A percentile compares a stretch with the other conserved stretches of the same genome.
Evolutionary conservation across 2,797 vertebrate species (phyloP).

Genomic region (Hephaestus fuliginosus): DNA sequence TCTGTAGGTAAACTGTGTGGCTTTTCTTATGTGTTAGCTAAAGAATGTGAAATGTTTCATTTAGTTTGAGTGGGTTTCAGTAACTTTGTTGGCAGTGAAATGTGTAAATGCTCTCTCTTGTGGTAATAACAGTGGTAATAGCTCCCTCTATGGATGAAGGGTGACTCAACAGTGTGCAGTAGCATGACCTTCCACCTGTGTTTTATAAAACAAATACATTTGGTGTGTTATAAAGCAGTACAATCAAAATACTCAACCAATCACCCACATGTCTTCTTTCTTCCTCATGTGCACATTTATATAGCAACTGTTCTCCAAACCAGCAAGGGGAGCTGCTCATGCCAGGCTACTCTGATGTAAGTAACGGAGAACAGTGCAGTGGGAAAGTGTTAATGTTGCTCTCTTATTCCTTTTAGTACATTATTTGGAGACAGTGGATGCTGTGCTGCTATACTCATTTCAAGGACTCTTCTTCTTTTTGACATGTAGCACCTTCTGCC

Average conservation of each 20-base stretch:
- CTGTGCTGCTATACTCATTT: conserved; percentile 81
- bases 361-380: conserved; percentile 76
- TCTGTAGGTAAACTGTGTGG: background rate
- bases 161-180: background rate
- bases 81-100: background rate
- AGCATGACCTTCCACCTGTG: background rate
- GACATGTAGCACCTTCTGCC: conserved; percentile 92
- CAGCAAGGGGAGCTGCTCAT: conserved; percentile 89
- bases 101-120: background rate
- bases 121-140: background rate
- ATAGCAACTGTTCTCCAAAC: conserved; percentile 92
- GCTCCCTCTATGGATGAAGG: conserved; percentile 23
- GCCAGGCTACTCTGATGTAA: conserved; percentile 91
- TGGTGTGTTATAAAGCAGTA: background rate
- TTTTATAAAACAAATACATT: background rate
- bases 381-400: conserved; percentile 74
- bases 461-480: conserved; percentile 89
- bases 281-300: conserved; percentile 65
- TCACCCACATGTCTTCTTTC: conserved; percentile 43
- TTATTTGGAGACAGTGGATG: conserved; percentile 77
- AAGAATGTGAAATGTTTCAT: background rate
- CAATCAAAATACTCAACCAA: conserved; percentile 5
- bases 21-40: background rate
- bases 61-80: too few relatives aligned
- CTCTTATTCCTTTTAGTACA: conserved; percentile 79